Evolutionary conservation across 2,888 invertebrate species (phyloP).

Genomic region (Lamproptera curius): DNA sequence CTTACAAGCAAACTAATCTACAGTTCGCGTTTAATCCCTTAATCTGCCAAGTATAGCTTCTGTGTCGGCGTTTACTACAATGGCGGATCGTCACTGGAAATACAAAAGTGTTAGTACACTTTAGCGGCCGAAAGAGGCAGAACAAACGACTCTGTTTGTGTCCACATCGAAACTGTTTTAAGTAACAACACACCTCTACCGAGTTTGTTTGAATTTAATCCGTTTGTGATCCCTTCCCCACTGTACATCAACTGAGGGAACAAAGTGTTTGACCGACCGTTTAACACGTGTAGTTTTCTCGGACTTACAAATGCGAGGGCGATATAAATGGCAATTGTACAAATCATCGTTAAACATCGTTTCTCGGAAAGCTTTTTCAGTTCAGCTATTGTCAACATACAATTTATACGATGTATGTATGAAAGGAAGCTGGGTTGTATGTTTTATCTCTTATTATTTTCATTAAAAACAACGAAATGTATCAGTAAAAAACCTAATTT

Average conservation of each 20-base stretch:
- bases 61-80: constrained; percentile 47
- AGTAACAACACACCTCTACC: constrained; percentile 56
- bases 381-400: too few species aligned
- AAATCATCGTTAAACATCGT: neutral
- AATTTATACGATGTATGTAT: too few species aligned
- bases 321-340: too few species aligned
- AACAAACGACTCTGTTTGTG: constrained; percentile 68
- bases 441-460: too few species aligned
- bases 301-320: constrained; percentile 15
- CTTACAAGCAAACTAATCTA: constrained; percentile 56
- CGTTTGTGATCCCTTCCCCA: constrained; percentile 61
- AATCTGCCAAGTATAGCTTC: constrained; percentile 64
- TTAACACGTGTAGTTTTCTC: constrained; percentile 28
- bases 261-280: constrained; percentile 39
- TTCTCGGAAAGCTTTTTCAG: too few species aligned
- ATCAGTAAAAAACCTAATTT: too few species aligned
- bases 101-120: constrained; percentile 37
- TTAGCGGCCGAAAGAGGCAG: constrained; percentile 38
- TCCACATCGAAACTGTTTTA: constrained; percentile 65
- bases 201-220: constrained; percentile 71
- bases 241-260: constrained; percentile 51
- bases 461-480: too few species aligned
- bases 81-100: constrained; percentile 58
- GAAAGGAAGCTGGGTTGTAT: too few species aligned
- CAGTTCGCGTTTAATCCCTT: constrained; percentile 56